Conservation (phyloP, 2,113 vertebrate species). For the Entomyzon cyanotis region DNA sequence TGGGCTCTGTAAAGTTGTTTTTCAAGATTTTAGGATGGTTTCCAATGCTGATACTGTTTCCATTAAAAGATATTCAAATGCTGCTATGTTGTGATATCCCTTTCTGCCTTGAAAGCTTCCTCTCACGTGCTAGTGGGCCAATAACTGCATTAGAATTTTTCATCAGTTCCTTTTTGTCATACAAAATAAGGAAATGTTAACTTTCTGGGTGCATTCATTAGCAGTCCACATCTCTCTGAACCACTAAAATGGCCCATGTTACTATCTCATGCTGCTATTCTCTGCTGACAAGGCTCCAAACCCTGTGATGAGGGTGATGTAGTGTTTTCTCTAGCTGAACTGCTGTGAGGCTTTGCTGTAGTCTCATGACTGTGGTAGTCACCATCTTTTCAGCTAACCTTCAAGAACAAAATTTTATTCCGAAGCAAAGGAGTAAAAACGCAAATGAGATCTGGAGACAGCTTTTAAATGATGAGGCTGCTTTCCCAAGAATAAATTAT, state of each 20-base stretch:
- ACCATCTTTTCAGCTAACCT: neutral
- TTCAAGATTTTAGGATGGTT: neutral
- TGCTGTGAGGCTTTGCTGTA: neutral
- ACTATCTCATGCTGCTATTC: neutral
- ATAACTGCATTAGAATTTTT: neutral
- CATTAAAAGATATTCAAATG: neutral
- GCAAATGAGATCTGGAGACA: neutral
- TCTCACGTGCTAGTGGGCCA: neutral
- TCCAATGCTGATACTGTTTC: neutral
- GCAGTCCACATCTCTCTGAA: neutral
- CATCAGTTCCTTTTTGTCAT: neutral
- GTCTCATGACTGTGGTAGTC: neutral
- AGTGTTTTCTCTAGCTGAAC: neutral
- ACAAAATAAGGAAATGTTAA: neutral
- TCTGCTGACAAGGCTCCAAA: neutral
- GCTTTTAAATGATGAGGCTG: neutral
- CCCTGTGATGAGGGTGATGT: neutral
- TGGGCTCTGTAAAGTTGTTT: neutral
- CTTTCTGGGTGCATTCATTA: neutral
- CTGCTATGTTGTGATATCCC: neutral
- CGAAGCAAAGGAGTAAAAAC: neutral
- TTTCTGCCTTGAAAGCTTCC: neutral
- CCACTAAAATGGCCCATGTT: neutral
- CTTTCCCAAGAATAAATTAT: neutral
- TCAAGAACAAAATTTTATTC: neutral